Base-by-base conservation (phyloP, 2,888 invertebrate species). In the Polydrusus pterygomalis region DNA sequence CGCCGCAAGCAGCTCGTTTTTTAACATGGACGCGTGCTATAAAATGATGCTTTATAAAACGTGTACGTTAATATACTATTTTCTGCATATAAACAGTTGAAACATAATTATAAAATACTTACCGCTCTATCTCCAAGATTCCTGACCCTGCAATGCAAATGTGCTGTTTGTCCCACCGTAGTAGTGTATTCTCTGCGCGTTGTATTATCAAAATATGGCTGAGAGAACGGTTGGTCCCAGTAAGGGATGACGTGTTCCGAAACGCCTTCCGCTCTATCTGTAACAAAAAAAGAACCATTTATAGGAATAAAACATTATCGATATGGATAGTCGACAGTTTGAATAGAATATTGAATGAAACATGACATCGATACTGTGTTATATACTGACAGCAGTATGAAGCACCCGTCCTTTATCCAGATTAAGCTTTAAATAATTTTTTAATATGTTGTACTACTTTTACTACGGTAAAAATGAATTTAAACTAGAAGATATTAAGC, bases 41-140 rank as follows among this genome's bases (percentile, higher is more conserved):
- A n/a, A n/a, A n/a, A n/a, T n/a, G n/a, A n/a, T n/a, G n/a, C n/a
- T n/a, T n/a, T n/a, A n/a, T n/a, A n/a, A n/a, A n/a, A n/a, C n/a
- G n/a, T n/a, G n/a, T n/a, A n/a, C n/a, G n/a, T n/a, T n/a, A n/a
- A n/a, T n/a, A n/a, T n/a, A 15, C 15, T 47, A 3, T 47, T 17
- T 17, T 17, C 8, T 17, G 47, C n/a, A 30, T 54, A 30, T 13
- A 58, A 58, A 58, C 38, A 13, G 34, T 94, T 87, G 0, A 84
- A 82, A 69, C 47, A 54, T 45, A 75, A 58, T 78, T n/a, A n/a
- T n/a, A n/a, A n/a, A 73, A 58, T 78, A 91, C 94, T 93, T 89
- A 96, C 96, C 88, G 96, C 95, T 89, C 96, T 90, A 87, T 96
- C 96, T 68, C 96, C 96, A 80, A 96, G 91, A 89, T 96, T 96